A percentile compares a stretch with the other conserved stretches of the same genome.
phyloP scores from a whole-genome alignment of 2,888 invertebrate genomes.

The Sialis lutaria region DNA sequence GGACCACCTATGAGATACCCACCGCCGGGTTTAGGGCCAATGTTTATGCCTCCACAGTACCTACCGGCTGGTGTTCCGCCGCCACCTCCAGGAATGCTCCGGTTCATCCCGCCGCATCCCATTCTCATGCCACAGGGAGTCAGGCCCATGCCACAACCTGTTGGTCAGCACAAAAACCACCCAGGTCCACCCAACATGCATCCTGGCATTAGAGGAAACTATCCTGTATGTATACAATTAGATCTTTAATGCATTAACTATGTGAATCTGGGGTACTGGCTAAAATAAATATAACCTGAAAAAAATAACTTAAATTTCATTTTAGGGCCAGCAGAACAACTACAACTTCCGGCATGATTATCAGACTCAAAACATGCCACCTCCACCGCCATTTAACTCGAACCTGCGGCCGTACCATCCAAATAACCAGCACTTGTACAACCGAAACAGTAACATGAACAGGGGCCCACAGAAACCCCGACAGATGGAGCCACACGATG shows the following conservation, averaged over 20 bases:
- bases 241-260: neutral
- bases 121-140: conserved; percentile 11
- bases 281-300: no score
- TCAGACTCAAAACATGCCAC: neutral
- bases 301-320: neutral
- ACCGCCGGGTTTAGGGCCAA: conserved; percentile 26
- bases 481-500: conserved; percentile 30
- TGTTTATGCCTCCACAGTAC: conserved; percentile 24
- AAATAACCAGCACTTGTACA: conserved; percentile 10
- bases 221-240: conserved; percentile 1
- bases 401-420: conserved; percentile 6
- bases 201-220: neutral
- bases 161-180: conserved; percentile 3
- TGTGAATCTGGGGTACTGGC: neutral
- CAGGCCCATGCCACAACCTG: conserved; percentile 8
- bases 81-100: conserved; percentile 17
- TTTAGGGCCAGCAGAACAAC: neutral
- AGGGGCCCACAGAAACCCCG: conserved; percentile 29
- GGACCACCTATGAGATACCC: conserved; percentile 20
- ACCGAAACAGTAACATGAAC: conserved; percentile 22
- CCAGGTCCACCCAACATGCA: neutral
- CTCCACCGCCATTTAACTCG: conserved; percentile 10
- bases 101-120: conserved; percentile 15
- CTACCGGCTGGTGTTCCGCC: conserved; percentile 6
- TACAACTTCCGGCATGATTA: neutral